Conservation (phyloP, 2,113 vertebrate species). For the Pampusana beccarii region DNA sequence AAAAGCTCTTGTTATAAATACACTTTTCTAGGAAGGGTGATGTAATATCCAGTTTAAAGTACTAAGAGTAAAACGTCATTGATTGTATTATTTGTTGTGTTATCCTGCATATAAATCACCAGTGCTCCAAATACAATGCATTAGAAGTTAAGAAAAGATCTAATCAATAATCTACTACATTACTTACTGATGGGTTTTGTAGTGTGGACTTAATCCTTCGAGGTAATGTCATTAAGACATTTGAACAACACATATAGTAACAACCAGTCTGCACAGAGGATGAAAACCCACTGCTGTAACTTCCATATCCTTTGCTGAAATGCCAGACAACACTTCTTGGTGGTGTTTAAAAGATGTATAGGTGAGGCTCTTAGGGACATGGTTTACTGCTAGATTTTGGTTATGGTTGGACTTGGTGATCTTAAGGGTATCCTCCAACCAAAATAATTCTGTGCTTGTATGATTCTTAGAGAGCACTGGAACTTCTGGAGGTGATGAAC, state of each 20-base stretch:
- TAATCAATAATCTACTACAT: neutral
- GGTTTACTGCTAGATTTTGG: too few relatives aligned
- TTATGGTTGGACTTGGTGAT: too few relatives aligned
- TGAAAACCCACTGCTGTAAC: neutral
- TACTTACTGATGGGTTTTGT: neutral
- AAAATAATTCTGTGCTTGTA: too few relatives aligned
- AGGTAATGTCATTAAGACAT: neutral
- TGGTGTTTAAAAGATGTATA: too few relatives aligned
- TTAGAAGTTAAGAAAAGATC: neutral
- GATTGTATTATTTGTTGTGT: neutral
- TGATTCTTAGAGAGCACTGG: neutral
- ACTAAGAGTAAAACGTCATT: rapidly evolving
- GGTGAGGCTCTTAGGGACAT: too few relatives aligned
- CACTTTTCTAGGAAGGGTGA: neutral
- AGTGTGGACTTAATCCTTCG: neutral
- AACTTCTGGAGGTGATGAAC: neutral
- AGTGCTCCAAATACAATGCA: neutral
- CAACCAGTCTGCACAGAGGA: neutral
- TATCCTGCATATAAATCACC: neutral
- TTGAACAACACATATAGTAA: neutral
- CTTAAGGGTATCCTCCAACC: too few relatives aligned
- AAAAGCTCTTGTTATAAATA: neutral
- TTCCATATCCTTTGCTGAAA: neutral
- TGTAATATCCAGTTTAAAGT: neutral
- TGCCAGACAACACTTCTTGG: rapidly evolving